Base-by-base conservation (phyloP, 2,888 invertebrate species). In the Rotaria sp. region DNA sequence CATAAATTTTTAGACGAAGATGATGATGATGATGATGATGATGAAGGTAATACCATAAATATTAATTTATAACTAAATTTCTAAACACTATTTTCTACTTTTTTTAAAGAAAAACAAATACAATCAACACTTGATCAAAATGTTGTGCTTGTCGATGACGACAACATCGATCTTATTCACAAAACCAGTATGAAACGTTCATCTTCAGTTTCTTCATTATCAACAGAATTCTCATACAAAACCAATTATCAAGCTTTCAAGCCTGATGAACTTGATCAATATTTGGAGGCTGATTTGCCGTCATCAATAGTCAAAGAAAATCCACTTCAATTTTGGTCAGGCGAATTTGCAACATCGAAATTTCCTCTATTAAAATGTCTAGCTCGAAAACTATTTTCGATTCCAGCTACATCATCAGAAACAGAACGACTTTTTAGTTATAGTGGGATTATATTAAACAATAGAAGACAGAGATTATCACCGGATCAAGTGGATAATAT, bases 401-500 rank as follows among this genome's bases (percentile, higher is more conserved):
- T 80, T 26, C 80, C 41, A 1, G 45, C 80, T 13, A 80, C 80
- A 10, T 80, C 80, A 3, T 41, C 80, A 80, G 80, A 45, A 45
- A 80, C 80, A 3, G 80, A 80, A 26, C 45, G 80, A 26, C 13
- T 80, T 4, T 80, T 80, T n/a, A 80, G 80, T 45, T 80, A 38
- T 45, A 80, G 80, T 80, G 80, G 80, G 11, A 41, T 80, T 24
- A 80, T 80, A 11, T 80, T 80, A 24, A 80, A 80, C 13, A 80
- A 13, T 45, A 80, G 80, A n/a, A 80, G 80, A 13, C 80, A 80
- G 18, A 7, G 80, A 80, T 4, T 80, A 11, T 80, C 80, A 45
- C 80, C 41, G 11, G 15, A 45, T 45, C 80, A 80, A n/a, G 24
- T 45, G 11, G 80, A 80, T 45, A 80, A 80, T 45, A 80, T 80